Percentiles rank a stretch among this genome's conserved stretches.
Conservation (phyloP, 2,113 vertebrate species). For the Melanerpes aurifrons region DNA sequence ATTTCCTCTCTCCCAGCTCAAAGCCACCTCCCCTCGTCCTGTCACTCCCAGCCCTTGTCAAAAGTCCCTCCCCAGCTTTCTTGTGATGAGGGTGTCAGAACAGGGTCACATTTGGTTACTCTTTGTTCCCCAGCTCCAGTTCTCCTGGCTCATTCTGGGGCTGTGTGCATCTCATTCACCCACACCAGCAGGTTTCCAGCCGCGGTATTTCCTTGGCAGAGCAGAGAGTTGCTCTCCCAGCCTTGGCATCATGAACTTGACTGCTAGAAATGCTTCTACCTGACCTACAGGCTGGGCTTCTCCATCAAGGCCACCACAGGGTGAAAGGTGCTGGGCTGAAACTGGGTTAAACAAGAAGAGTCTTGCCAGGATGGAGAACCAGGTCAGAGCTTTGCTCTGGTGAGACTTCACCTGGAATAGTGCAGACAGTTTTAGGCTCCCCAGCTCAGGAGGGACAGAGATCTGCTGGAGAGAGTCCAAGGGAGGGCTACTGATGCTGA, state of each 20-base stretch:
- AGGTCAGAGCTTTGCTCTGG: background rate
- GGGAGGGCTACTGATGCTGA: no score
- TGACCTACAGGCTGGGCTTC: background rate
- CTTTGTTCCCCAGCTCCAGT: background rate
- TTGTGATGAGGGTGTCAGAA: background rate
- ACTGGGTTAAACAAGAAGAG: background rate
- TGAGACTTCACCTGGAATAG: no score
- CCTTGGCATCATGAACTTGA: background rate
- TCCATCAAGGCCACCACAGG: accelerated
- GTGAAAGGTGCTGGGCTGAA: background rate
- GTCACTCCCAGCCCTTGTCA: no score
- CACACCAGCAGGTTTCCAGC: background rate
- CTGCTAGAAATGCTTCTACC: background rate
- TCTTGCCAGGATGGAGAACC: background rate
- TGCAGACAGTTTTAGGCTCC: no score
- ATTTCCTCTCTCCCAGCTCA: no score
- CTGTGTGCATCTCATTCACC: background rate
- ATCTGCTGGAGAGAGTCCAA: no score
- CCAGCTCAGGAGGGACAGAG: no score
- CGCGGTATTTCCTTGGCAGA: background rate
- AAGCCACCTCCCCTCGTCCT: no score
- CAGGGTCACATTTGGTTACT: background rate
- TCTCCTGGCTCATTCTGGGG: background rate
- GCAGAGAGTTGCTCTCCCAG: background rate
- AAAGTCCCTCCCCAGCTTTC: no score